Percentiles rank a stretch among this genome's conserved stretches.
These are phyloP conservation scores for Upupa epops DNA, from an alignment of 2,113 vertebrate genomes.

Conservation along the genomic window DNA sequence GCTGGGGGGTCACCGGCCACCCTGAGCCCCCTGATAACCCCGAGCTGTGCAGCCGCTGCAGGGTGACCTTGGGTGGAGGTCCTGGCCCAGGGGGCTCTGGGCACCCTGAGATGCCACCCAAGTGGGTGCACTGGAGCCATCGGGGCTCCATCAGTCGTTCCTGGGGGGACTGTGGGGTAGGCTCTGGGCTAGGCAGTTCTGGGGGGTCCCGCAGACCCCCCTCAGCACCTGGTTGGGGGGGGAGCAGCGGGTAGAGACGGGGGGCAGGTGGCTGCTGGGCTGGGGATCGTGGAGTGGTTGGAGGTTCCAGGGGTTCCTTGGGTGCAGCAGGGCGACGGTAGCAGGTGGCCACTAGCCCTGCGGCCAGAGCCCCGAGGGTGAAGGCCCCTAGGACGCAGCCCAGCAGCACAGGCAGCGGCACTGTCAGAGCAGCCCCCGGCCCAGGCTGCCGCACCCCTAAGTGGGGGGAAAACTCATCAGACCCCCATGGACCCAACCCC, in stretches of 20 bases:
- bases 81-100: background rate
- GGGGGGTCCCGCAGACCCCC: background rate
- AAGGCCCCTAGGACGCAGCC: slow-evolving; percentile 44
- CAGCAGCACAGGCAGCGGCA: slow-evolving; percentile 18
- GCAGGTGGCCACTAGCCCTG: background rate
- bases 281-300: background rate
- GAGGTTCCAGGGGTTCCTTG: background rate
- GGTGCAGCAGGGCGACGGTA: background rate
- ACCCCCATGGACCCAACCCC: too few relatives aligned
- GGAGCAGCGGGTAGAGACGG: background rate
- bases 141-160: background rate
- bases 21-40: background rate
- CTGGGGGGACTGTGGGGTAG: background rate
- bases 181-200: background rate
- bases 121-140: background rate
- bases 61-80: background rate
- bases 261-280: background rate
- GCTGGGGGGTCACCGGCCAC: background rate
- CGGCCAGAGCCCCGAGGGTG: background rate
- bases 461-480: background rate
- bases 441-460: background rate
- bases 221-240: background rate
- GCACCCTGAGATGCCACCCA: background rate
- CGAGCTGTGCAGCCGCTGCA: background rate
- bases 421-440: background rate